Conservation (phyloP, 2,888 invertebrate genomes). For the Timema cristinae region DNA sequence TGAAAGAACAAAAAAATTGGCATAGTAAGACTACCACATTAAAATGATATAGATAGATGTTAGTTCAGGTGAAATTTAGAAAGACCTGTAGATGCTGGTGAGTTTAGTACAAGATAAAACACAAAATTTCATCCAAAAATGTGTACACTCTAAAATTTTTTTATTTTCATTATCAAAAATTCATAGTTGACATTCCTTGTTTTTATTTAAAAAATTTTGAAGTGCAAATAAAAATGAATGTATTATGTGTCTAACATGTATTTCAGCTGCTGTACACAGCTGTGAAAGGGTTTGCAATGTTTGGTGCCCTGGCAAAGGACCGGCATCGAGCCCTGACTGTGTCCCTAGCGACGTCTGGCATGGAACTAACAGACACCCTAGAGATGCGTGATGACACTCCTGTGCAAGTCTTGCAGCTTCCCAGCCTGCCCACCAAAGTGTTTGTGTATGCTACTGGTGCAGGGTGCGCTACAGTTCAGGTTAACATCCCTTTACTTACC, state of each 20-base stretch:
- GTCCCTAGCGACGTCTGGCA: conserved; percentile 64
- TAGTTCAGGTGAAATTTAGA: too few species aligned
- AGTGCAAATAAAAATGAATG: not conserved
- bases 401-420: conserved; percentile 54
- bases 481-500: too few species aligned
- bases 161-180: too few species aligned
- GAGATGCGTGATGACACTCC: conserved; percentile 53
- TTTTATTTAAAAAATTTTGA: not conserved
- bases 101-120: too few species aligned
- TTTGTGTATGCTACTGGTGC: conserved; percentile 66
- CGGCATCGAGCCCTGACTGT: conserved; percentile 59
- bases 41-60: too few species aligned
- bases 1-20: too few species aligned
- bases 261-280: conserved; percentile 52
- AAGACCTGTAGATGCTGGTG: too few species aligned
- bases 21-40: too few species aligned
- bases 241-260: not conserved
- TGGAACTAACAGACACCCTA: conserved; percentile 65
- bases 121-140: too few species aligned
- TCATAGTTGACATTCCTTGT: too few species aligned
- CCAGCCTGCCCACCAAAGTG: conserved; percentile 64
- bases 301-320: conserved; percentile 56
- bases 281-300: conserved; percentile 58
- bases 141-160: too few species aligned
- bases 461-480: conserved; percentile 65